Evolutionary conservation across 2,797 vertebrate genomes (phyloP).

Genomic region (Anomalospiza imberbis): DNA sequence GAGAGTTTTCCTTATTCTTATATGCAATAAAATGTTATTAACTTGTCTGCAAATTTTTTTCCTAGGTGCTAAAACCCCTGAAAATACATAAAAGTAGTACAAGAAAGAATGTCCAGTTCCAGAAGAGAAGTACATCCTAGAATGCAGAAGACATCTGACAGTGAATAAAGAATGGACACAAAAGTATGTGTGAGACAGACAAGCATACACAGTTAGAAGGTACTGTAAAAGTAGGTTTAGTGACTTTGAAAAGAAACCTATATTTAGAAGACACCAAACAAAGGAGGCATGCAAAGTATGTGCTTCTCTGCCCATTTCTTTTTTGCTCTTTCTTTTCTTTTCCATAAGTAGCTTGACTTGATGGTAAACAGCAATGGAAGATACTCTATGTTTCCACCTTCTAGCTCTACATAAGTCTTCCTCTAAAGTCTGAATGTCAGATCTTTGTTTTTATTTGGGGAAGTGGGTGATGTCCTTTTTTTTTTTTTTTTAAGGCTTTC

Average conservation of each 20-base stretch:
- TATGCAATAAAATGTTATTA: background rate
- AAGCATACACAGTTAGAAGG: background rate
- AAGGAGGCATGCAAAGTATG: background rate
- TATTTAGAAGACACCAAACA: background rate
- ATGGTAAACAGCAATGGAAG: background rate
- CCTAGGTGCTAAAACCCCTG: background rate
- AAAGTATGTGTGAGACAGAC: background rate
- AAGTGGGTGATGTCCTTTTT: fast-evolving
- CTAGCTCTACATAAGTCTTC: background rate
- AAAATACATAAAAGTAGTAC: background rate
- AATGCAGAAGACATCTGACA: background rate
- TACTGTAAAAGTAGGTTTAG: background rate
- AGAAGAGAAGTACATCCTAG: background rate
- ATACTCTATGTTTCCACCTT: background rate
- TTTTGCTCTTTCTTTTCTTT: background rate
- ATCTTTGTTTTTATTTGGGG: background rate
- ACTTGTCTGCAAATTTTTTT: background rate
- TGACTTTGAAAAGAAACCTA: background rate
- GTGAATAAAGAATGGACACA: background rate
- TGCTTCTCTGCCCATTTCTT: background rate
- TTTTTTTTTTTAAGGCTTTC: background rate
- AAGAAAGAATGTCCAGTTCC: background rate
- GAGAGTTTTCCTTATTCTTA: background rate
- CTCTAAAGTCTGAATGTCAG: background rate
- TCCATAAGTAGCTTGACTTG: background rate